phyloP scores from a whole-genome alignment of 1,140 invertebrate species.

The Leucophenga varia region DNA sequence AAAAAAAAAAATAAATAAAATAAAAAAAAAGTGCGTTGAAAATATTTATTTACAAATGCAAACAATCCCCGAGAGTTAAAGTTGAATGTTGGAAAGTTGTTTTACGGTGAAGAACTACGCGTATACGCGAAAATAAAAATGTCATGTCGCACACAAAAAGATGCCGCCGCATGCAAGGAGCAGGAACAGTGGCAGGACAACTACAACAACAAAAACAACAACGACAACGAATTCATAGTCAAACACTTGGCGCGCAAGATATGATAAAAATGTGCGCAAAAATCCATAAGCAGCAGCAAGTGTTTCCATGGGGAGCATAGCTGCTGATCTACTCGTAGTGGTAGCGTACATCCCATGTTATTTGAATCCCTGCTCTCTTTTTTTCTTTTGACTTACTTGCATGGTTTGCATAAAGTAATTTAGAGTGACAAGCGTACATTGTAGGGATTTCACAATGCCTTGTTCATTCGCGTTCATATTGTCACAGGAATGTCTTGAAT shows the following conservation, averaged over 20 bases:
- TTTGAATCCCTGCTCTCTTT: too few species aligned
- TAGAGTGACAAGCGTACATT: conserved; percentile 27
- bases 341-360: too few species aligned
- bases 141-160: conserved; percentile 5
- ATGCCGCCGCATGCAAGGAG: not conserved
- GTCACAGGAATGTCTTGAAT: conserved; percentile 1
- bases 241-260: too few species aligned
- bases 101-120: conserved; percentile 15
- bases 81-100: conserved; percentile 2
- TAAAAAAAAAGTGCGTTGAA: too few species aligned
- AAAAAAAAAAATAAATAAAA: too few species aligned
- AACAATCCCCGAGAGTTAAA: too few species aligned
- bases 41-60: too few species aligned
- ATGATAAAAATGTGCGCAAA: conserved; percentile 13
- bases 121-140: conserved; percentile 20
- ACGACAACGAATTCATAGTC: too few species aligned
- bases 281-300: conserved; percentile 27
- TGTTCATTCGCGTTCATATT: not conserved
- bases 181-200: too few species aligned
- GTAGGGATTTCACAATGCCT: conserved; percentile 16
- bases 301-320: conserved; percentile 20
- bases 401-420: conserved; percentile 29
- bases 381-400: too few species aligned
- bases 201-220: too few species aligned
- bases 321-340: too few species aligned